Conservation (phyloP, 2,113 vertebrate genomes). For the Falcunculus frontatus region DNA sequence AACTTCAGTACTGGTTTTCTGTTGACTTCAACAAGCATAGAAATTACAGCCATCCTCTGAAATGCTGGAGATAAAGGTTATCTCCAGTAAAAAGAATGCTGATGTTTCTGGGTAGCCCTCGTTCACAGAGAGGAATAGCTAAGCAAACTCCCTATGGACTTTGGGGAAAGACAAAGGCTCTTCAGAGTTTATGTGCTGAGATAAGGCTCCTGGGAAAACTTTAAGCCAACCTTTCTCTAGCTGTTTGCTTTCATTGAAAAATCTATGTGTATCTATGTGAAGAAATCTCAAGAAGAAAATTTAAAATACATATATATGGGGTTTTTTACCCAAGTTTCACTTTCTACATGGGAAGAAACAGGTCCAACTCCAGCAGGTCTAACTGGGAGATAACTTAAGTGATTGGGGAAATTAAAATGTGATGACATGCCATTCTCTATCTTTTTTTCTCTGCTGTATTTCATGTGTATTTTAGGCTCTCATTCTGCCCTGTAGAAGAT, state of each 20-base stretch:
- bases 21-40: background rate
- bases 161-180: background rate
- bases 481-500: background rate
- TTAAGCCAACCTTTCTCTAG: background rate
- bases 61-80: background rate
- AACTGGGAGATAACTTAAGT: background rate
- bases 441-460: background rate
- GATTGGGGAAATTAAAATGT: background rate
- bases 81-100: background rate
- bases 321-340: background rate
- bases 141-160: background rate
- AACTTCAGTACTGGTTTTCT: background rate
- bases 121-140: background rate
- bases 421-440: background rate
- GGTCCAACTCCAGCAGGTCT: background rate
- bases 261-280: background rate
- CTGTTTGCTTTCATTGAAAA: background rate
- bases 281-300: background rate
- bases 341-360: background rate
- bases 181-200: background rate
- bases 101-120: background rate
- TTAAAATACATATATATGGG: fast-evolving
- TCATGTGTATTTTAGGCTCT: background rate
- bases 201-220: background rate
- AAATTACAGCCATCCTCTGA: background rate